These are phyloP conservation scores for Venturia canescens DNA, from an alignment of 1,140 invertebrate genomes.

Conservation along the genomic window DNA sequence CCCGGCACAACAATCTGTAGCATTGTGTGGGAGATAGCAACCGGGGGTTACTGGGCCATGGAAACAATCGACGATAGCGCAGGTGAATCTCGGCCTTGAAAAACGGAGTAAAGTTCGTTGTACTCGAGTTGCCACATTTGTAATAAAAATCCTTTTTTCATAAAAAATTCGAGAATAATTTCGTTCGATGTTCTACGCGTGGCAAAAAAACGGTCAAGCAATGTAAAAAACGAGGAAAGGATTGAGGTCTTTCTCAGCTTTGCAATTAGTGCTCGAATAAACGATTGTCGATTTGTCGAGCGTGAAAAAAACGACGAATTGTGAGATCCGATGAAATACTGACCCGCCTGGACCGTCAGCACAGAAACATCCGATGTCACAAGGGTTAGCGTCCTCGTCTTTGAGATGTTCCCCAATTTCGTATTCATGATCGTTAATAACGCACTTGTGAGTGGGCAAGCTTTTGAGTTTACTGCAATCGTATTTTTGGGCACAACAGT, in stretches of 20 bases:
- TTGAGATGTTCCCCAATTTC: constrained; percentile 37
- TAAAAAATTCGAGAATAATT: too few relatives aligned
- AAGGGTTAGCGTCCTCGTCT: constrained; percentile 43
- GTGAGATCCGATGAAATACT: constrained; percentile 38
- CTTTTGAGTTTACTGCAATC: constrained; percentile 43
- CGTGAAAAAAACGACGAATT: too few relatives aligned
- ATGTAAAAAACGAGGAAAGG: not conserved
- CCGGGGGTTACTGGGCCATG: not conserved
- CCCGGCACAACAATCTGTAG: constrained; percentile 53
- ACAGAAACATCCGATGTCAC: constrained; percentile 43
- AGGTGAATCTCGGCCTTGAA: constrained; percentile 58
- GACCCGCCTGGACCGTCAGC: not conserved
- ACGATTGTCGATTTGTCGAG: too few relatives aligned
- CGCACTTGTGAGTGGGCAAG: constrained; percentile 40
- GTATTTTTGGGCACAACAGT: constrained; percentile 52
- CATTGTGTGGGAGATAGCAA: constrained; percentile 50
- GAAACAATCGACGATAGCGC: constrained; percentile 59
- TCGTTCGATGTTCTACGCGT: too few relatives aligned
- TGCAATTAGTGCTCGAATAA: too few relatives aligned
- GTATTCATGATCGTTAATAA: constrained; percentile 40
- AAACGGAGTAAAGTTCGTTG: constrained; percentile 29
- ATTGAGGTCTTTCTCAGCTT: not conserved
- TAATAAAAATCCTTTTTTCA: too few relatives aligned
- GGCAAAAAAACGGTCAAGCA: too few relatives aligned
- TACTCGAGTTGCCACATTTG: too few relatives aligned